Conservation (phyloP, 2,797 vertebrate species). For the Ispidina lecontei region DNA sequence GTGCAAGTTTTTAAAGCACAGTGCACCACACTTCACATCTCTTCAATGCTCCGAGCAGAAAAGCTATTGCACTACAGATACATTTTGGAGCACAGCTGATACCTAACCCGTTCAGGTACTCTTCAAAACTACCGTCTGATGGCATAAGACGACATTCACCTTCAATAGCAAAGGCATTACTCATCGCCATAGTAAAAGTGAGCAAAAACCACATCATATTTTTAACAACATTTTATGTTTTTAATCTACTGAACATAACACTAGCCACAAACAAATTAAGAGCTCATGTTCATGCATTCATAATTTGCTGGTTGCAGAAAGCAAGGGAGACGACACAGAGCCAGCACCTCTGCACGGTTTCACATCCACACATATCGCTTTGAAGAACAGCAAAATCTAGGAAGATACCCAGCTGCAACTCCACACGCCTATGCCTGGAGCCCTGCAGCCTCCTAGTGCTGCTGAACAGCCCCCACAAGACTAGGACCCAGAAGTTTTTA, state of each 20-base stretch:
- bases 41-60: neutral
- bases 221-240: neutral
- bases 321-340: neutral
- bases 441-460: neutral
- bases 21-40: neutral
- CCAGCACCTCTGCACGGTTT: neutral
- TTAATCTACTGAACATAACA: neutral
- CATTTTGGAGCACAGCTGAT: neutral
- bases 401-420: neutral
- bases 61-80: neutral
- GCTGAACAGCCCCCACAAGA: neutral
- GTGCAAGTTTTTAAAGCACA: neutral
- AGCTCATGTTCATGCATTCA: neutral
- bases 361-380: neutral
- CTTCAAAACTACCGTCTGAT: neutral
- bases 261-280: neutral
- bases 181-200: fast-evolving
- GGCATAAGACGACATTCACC: neutral
- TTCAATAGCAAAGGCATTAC: fast-evolving
- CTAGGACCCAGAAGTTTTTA: neutral
- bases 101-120: neutral
- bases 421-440: neutral
- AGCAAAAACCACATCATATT: neutral
- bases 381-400: neutral
- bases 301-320: neutral